Conservation (phyloP, 2,113 vertebrate species). For the Hiodon tergisus region DNA sequence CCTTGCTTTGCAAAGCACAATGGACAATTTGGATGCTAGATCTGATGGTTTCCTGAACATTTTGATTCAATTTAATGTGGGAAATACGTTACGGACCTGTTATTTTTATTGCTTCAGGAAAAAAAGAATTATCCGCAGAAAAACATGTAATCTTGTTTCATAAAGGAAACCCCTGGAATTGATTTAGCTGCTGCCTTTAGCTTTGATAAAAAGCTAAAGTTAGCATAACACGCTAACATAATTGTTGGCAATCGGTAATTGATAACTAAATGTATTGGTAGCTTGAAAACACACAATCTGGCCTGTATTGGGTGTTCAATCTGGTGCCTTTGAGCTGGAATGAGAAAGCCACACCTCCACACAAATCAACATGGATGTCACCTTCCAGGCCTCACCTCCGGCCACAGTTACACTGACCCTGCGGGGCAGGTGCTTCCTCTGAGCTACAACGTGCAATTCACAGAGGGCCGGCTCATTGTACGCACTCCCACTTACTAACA, state of each 20-base stretch:
- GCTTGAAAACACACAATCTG: no score
- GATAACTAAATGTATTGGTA: no score
- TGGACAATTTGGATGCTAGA: no score
- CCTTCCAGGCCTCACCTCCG: conserved; percentile 5
- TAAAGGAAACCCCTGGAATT: neutral
- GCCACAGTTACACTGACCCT: neutral
- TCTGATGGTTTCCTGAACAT: neutral
- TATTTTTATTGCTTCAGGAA: neutral
- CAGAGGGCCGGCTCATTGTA: neutral
- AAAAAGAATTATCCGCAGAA: neutral
- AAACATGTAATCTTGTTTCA: neutral
- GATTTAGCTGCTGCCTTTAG: neutral
- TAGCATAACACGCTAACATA: no score
- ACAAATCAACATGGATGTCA: neutral
- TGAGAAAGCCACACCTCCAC: neutral
- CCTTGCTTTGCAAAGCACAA: no score
- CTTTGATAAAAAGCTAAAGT: no score
- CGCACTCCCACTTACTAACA: conserved; percentile 2
- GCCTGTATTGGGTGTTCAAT: neutral
- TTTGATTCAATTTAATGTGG: neutral
- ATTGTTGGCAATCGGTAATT: no score
- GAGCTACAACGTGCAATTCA: neutral
- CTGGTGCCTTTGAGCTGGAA: neutral
- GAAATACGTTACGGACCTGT: neutral
- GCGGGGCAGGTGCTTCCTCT: conserved; percentile 11